Evolutionary conservation across 2,888 invertebrate genomes (phyloP).

Genomic region (Himalopsyche anomala): DNA sequence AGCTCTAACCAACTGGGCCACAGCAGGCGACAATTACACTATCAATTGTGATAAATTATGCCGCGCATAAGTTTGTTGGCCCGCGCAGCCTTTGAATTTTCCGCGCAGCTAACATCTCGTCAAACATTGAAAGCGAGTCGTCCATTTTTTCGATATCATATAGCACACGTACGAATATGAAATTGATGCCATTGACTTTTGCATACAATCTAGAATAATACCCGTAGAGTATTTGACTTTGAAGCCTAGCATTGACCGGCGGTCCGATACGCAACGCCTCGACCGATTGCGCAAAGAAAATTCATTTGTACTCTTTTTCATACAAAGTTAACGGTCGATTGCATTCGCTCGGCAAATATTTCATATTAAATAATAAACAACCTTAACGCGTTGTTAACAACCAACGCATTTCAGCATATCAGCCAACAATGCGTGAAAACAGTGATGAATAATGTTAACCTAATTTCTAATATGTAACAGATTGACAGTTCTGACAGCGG

Average conservation of each 20-base stretch:
- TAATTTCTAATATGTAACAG: too few relatives aligned
- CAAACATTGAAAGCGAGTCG: too few relatives aligned
- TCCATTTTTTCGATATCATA: background rate
- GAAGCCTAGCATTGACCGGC: conserved; percentile 13
- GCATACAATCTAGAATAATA: background rate
- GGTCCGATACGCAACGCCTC: background rate
- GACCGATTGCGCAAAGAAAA: background rate
- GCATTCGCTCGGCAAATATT: background rate
- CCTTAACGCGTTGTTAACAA: background rate
- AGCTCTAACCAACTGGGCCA: too few relatives aligned
- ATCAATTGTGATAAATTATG: too few relatives aligned
- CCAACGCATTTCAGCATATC: background rate
- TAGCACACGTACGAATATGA: background rate
- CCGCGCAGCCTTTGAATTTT: too few relatives aligned
- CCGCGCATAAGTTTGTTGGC: too few relatives aligned
- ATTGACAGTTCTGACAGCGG: too few relatives aligned
- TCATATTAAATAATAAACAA: background rate
- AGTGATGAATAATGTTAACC: background rate
- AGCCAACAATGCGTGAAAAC: background rate
- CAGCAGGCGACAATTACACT: too few relatives aligned
- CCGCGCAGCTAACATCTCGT: too few relatives aligned
- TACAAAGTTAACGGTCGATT: background rate
- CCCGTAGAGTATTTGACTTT: background rate
- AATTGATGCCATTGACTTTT: background rate
- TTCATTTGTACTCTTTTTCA: background rate